Conservation (phyloP, 1,140 invertebrate species). For the Apis florea region DNA sequence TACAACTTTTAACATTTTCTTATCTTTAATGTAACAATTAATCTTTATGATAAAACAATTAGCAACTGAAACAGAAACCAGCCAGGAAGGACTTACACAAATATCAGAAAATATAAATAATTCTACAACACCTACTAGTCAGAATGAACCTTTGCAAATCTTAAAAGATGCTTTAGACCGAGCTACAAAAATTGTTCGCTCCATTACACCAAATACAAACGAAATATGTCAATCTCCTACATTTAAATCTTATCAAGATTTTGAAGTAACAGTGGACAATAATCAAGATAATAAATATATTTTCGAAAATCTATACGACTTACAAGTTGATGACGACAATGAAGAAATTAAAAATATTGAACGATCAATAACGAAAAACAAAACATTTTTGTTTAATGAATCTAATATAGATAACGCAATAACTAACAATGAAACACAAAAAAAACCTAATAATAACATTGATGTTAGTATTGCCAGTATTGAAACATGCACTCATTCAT, state of each 20-base stretch:
- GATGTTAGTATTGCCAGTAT: background rate
- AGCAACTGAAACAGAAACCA: slow-evolving; percentile 5
- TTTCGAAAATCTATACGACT: slow-evolving; percentile 60
- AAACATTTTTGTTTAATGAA: background rate
- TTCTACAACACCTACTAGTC: background rate
- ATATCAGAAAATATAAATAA: background rate
- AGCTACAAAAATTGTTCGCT: slow-evolving; percentile 66
- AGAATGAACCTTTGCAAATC: slow-evolving; percentile 52
- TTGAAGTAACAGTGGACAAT: slow-evolving; percentile 21
- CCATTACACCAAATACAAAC: slow-evolving; percentile 35
- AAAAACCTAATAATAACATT: background rate
- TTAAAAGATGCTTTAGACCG: slow-evolving; percentile 69
- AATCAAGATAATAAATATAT: slow-evolving; percentile 37
- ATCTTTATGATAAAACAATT: slow-evolving; percentile 12
- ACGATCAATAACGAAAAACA: slow-evolving; percentile 4
- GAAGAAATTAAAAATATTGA: slow-evolving; percentile 62
- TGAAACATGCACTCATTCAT: background rate
- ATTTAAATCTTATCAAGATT: slow-evolving; percentile 22
- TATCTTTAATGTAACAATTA: background rate
- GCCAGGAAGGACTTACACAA: background rate
- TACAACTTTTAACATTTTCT: background rate
- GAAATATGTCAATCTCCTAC: slow-evolving; percentile 17
- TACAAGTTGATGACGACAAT: slow-evolving; percentile 27
- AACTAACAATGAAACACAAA: background rate
- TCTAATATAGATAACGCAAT: background rate